Evolutionary conservation across 2,888 invertebrate genomes (phyloP).

Genomic region (Trichogramma evanescens): DNA sequence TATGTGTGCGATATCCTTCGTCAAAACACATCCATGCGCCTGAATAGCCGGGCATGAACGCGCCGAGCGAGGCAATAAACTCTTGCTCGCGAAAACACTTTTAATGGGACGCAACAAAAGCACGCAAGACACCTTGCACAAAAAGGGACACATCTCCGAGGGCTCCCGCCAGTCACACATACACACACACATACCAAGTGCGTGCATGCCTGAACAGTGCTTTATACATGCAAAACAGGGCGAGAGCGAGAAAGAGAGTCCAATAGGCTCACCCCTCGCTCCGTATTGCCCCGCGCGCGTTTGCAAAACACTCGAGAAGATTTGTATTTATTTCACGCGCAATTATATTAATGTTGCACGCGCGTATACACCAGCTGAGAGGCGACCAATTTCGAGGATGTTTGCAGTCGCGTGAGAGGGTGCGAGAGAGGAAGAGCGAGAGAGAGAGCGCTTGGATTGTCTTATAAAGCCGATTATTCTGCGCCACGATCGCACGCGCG

Average conservation of each 20-base stretch:
- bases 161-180: no score
- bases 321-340: constrained; percentile 10
- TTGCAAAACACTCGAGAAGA: background rate
- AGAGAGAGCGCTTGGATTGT: no score
- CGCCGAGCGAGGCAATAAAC: constrained; percentile 7
- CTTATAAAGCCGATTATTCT: no score
- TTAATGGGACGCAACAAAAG: constrained; percentile 5
- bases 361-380: background rate
- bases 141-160: background rate
- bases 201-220: no score
- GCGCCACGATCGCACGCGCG: no score
- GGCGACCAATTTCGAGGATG: background rate
- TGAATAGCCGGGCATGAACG: no score
- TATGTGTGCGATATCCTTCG: no score
- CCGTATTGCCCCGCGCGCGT: background rate
- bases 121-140: background rate
- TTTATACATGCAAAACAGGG: background rate
- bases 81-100: constrained; percentile 3
- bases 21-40: no score
- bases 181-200: no score
- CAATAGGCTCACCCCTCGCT: constrained; percentile 3
- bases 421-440: no score
- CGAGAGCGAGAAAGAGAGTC: background rate
- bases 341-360: constrained; percentile 4
- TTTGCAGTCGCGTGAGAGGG: background rate